A percentile compares a stretch with the other conserved stretches of the same genome.
Evolutionary conservation across 1,140 invertebrate genomes (phyloP).

Genomic region (Panagrolaimus sp.): DNA sequence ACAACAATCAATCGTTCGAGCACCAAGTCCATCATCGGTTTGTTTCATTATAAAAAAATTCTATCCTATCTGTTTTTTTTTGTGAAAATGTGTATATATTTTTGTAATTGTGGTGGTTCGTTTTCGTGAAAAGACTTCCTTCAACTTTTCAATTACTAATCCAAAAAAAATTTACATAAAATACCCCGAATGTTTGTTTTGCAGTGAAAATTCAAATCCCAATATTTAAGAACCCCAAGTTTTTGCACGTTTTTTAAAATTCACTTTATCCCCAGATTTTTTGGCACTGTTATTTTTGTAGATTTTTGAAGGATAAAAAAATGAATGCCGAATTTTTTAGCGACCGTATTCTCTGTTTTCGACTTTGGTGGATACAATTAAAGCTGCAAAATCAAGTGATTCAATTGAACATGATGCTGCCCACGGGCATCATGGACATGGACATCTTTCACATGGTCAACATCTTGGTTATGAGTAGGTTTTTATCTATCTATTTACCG

Average conservation of each 20-base stretch:
- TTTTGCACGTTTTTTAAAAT: not conserved
- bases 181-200: too few species aligned
- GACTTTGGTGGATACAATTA: slow-evolving; percentile 55
- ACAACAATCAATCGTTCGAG: too few species aligned
- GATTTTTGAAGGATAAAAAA: not conserved
- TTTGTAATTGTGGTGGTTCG: too few species aligned
- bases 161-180: too few species aligned
- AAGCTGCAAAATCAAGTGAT: slow-evolving; percentile 35
- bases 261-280: not conserved
- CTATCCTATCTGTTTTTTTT: too few species aligned
- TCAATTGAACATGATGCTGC: slow-evolving; percentile 23
- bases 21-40: too few species aligned
- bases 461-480: slow-evolving; percentile 15
- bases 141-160: too few species aligned
- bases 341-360: slow-evolving; percentile 55
- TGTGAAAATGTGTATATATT: too few species aligned
- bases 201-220: too few species aligned
- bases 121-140: too few species aligned
- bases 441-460: slow-evolving; percentile 13
- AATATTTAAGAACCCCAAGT: too few species aligned
- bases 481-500: not conserved
- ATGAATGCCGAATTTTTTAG: slow-evolving; percentile 36
- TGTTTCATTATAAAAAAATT: too few species aligned
- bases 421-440: slow-evolving; percentile 16
- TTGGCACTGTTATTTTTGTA: not conserved